Conservation (phyloP, 1,140 invertebrate species). For the Psilanteris sp. region DNA sequence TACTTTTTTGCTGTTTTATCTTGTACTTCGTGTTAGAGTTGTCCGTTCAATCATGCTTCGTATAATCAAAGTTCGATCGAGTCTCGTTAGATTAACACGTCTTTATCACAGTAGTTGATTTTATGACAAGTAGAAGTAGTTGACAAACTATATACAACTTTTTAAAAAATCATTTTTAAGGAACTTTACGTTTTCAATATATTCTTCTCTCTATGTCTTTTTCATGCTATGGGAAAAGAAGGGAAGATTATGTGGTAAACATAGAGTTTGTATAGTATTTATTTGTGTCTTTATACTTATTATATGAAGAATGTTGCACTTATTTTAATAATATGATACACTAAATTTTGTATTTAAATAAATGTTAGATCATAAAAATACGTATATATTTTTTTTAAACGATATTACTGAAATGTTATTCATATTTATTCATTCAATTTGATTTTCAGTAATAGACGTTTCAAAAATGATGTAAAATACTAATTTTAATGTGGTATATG, state of each 20-base stretch:
- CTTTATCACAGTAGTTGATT: slow-evolving; percentile 28
- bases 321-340: no score
- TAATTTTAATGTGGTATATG: background rate
- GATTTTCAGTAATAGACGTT: no score
- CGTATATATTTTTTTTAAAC: no score
- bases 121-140: slow-evolving; percentile 40
- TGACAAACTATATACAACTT: slow-evolving; percentile 4
- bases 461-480: no score
- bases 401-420: no score
- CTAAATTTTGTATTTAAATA: no score
- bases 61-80: slow-evolving; percentile 2
- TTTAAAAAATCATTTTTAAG: background rate
- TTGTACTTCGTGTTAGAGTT: slow-evolving; percentile 28
- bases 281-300: slow-evolving; percentile 19
- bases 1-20: slow-evolving; percentile 30
- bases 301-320: slow-evolving; percentile 30
- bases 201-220: slow-evolving; percentile 44
- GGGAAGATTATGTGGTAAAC: slow-evolving; percentile 59
- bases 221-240: slow-evolving; percentile 50
- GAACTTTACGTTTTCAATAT: slow-evolving; percentile 57
- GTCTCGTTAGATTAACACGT: slow-evolving; percentile 18
- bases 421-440: no score
- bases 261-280: slow-evolving; percentile 43
- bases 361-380: no score
- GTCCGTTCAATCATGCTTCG: slow-evolving; percentile 47